Evolutionary conservation across 2,113 vertebrate genomes (phyloP), one percentile per base, ranked within the genome.

Genomic region (Otis tarda): DNA sequence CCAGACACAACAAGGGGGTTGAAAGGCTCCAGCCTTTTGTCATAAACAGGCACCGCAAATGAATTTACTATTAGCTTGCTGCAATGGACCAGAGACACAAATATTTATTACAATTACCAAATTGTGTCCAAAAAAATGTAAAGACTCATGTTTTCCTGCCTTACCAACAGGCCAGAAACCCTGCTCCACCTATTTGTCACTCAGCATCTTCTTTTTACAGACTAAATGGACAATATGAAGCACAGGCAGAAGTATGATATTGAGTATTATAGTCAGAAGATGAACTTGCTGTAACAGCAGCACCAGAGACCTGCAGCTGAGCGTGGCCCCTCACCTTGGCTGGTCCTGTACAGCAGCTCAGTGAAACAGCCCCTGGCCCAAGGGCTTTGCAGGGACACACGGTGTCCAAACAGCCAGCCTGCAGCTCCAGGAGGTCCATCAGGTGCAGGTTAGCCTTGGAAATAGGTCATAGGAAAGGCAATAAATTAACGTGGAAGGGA

Each of bases 1-100:
- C 92, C 96, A 97, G 97, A 89, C 89, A 95, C 91, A 97, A 94
- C 78, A 89, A 96, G 61, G 56, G 45, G 67, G 41, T 45, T 93
- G 69, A 95, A 84, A 93, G 59, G 49, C 83, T 95, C n/a, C 8
- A 85, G 61, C 60, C 76, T 89, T 56, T 63, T 59, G 49, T 70
- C 91, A 95, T 80, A 94, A 96, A 96, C 74, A 97, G 91, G 74
- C 71, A 92, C 76, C 47, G 70, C 60, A 83, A 95, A 86, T 69
- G 22, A 88, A 94, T 95, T 84, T 76, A 94, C 69, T 91, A 53
- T 90, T 77, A 81, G 52, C 53, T 74, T 95, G 89, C 89, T 82
- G 68, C 33, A 56, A 80, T 52, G n/a, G 35, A 85, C 47, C 39
- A 47, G 33, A 88, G 61, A 43, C 68, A 67, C 23, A 83, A 86